A percentile compares a stretch with the other conserved stretches of the same genome.
phyloP scores from a whole-genome alignment of 2,888 invertebrate species.

The Marasmarcha lunaedactyla region DNA sequence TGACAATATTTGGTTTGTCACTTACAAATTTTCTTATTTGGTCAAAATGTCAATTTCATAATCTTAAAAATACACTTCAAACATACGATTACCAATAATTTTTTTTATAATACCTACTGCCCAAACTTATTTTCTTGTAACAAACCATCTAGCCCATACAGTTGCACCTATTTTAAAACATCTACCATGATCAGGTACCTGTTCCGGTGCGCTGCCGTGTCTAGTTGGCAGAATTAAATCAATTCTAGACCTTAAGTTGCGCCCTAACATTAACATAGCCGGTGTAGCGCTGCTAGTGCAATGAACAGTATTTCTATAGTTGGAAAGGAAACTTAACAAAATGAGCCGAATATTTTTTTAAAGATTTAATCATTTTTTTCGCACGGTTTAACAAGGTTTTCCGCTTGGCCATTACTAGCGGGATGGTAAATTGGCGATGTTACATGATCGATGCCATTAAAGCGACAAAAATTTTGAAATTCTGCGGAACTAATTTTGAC shows the following conservation, averaged over 20 bases:
- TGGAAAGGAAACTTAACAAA: neutral
- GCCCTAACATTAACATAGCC: slow-evolving; percentile 1
- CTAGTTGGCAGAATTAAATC: neutral
- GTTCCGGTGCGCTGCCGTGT: neutral
- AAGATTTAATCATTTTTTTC: no score
- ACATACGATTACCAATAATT: neutral
- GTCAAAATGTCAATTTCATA: no score
- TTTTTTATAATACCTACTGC: neutral
- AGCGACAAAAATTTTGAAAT: neutral
- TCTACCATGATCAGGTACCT: neutral
- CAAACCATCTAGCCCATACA: slow-evolving; percentile 1
- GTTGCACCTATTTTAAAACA: neutral
- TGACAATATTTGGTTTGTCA: no score
- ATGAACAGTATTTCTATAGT: neutral
- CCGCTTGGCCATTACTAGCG: no score
- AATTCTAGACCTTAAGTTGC: neutral
- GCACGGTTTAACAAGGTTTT: no score
- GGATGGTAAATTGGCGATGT: no score
- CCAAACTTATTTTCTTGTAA: neutral
- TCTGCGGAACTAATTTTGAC: neutral
- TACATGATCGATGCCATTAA: neutral
- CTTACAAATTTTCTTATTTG: no score
- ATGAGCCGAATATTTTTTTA: neutral
- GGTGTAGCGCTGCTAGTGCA: neutral
- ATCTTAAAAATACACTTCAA: neutral